Evolutionary conservation across 2,113 vertebrate species (phyloP).

Genomic region (Oryzias woworae): DNA sequence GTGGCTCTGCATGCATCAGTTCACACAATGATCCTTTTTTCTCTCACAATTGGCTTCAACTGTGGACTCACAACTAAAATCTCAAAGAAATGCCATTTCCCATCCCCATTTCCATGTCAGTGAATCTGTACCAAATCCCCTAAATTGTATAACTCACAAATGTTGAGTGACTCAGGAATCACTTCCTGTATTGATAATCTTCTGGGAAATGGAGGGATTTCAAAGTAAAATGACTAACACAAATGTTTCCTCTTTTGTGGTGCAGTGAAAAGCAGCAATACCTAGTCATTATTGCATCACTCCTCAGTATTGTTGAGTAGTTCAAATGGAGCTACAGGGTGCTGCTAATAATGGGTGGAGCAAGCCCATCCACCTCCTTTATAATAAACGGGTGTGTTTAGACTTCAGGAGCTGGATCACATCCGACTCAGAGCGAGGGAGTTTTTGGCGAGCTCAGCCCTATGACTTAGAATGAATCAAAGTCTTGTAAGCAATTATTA

Average conservation of each 20-base stretch:
- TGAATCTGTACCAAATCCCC: no score
- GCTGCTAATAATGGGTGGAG: slow-evolving; percentile 62
- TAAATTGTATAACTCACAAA: no score
- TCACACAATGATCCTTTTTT: slow-evolving; percentile 36
- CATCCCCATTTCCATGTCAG: no score
- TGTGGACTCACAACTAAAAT: slow-evolving; percentile 66
- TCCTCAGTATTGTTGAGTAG: slow-evolving; percentile 50
- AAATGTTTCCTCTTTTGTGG: slow-evolving; percentile 35
- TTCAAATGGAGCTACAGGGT: slow-evolving; percentile 44
- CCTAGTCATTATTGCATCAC: slow-evolving; percentile 66
- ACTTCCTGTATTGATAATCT: slow-evolving; percentile 65
- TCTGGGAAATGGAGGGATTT: slow-evolving; percentile 65
- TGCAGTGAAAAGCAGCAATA: slow-evolving; percentile 57
- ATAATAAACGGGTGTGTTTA: slow-evolving; percentile 71
- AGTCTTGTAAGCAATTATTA: slow-evolving; percentile 46
- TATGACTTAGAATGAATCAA: slow-evolving; percentile 56
- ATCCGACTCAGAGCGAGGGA: slow-evolving; percentile 50
- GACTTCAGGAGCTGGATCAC: slow-evolving; percentile 44
- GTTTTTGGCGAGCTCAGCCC: slow-evolving; percentile 46
- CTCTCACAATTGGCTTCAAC: slow-evolving; percentile 55
- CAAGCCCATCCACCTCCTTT: slow-evolving; percentile 42
- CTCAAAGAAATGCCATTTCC: slow-evolving; percentile 33
- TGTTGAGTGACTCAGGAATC: slow-evolving; percentile 63
- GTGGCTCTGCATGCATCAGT: no score
- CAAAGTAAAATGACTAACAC: slow-evolving; percentile 33